These are phyloP conservation scores for Siniperca knerii DNA, from an alignment of 2,113 vertebrate species.

Conservation along the genomic window DNA sequence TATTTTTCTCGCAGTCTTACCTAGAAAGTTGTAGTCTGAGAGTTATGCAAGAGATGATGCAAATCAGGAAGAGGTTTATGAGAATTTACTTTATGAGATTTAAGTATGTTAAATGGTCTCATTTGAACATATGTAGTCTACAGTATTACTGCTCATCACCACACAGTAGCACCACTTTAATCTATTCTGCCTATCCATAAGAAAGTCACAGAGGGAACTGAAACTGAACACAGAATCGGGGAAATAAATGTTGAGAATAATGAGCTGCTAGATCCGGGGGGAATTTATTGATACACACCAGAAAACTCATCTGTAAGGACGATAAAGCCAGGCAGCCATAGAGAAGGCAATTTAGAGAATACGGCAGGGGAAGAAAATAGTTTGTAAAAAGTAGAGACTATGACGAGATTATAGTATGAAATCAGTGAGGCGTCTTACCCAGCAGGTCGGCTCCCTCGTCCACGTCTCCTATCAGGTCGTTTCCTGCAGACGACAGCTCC, in stretches of 20 bases:
- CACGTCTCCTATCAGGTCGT: slow-evolving; percentile 95
- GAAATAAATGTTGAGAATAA: background rate
- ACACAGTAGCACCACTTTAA: background rate
- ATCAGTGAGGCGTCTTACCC: slow-evolving; percentile 84
- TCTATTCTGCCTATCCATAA: background rate
- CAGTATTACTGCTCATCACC: background rate
- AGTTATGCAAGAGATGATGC: slow-evolving; percentile 87
- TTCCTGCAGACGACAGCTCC: slow-evolving; percentile 96
- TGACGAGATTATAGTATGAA: background rate
- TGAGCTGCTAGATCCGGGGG: background rate
- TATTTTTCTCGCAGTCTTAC: slow-evolving; percentile 84
- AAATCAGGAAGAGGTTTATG: slow-evolving; percentile 79
- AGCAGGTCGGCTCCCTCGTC: slow-evolving; percentile 98
- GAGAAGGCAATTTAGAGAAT: slow-evolving; percentile 30
- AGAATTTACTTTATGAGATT: slow-evolving; percentile 1
- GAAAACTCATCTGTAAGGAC: slow-evolving; percentile 93
- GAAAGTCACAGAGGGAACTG: slow-evolving; percentile 6
- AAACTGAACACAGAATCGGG: background rate
- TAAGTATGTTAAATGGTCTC: background rate
- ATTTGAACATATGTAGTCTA: slow-evolving; percentile 5
- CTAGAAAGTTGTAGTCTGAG: slow-evolving; percentile 90
- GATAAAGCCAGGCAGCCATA: slow-evolving; percentile 53
- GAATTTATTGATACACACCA: slow-evolving; percentile 90
- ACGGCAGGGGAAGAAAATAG: background rate
- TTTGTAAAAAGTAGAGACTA: background rate